Base-by-base conservation (phyloP, 92 coral and sea anemone species). In the Porites cylindrica region DNA sequence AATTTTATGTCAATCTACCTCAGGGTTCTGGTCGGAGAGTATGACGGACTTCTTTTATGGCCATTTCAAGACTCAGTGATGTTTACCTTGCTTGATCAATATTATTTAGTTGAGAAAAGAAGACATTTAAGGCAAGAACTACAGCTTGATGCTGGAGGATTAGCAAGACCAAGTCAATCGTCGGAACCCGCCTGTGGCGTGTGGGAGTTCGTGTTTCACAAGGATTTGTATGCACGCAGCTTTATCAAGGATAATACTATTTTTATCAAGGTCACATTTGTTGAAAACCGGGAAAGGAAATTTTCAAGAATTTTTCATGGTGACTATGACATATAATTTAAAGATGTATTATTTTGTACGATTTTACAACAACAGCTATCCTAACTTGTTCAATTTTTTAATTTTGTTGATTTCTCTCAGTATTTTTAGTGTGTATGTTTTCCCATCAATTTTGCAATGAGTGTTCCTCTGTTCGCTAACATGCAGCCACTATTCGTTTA, bases 31-130 rank as follows among this genome's bases (percentile, higher is more conserved):
- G 77, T 85, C 2, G 94, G 94, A 21, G 90, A 91, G 54, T 88
- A 87, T 16, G 94, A 91, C 17, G 94, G 90, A 1, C 66, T 87
- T 21, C 82, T 91, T 43, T 65, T 75, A 56, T 91, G 94, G 94
- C 94, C 94, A 10, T 91, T 91, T 74, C 71, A 62, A 50, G 78
- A 86, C 75, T 66, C 91, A 1, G 89, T 87, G n/a, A 80, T 85
- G 6, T 87, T 87, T 69, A 87, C 82, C 1, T 61, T 91, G 64
- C 26, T 91, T 4, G 92, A 91, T 43, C 94, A 82, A 78, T 82
- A 87, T 29, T 76, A 87, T 47, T 77, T 43, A 18, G 71, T 51
- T 43, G 77, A 80, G 72, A 89, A 91, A 52, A 65, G 89, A 66
- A 87, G 83, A 80, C 80, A 91, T 78, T 26, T 91, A 17, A 66